These are phyloP conservation scores for Aspiorhynchus laticeps DNA, from an alignment of 2,113 vertebrate genomes.

Conservation along the genomic window DNA sequence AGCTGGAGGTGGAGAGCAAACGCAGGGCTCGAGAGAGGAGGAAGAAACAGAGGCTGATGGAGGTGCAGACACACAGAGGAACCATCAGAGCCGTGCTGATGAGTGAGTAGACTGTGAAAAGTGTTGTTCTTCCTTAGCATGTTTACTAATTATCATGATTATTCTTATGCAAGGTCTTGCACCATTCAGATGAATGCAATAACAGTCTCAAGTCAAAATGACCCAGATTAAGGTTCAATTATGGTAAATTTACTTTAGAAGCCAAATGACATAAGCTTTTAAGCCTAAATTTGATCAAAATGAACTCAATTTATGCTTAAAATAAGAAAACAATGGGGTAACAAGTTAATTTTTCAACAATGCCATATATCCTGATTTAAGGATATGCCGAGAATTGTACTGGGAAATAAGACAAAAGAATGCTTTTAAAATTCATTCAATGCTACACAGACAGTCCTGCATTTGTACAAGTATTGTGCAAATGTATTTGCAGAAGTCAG, in stretches of 20 bases:
- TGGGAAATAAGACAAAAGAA: not conserved
- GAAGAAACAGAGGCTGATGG: conserved; percentile 77
- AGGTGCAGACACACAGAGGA: conserved; percentile 69
- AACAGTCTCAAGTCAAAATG: not conserved
- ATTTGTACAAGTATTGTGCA: not conserved
- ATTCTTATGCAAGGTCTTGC: not conserved
- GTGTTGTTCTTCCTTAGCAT: not conserved
- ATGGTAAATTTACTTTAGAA: not conserved
- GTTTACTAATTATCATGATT: not conserved
- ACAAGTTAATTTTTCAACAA: too few species aligned
- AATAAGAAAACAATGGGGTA: not conserved
- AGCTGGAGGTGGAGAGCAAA: conserved; percentile 68
- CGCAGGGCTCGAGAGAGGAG: conserved; percentile 73
- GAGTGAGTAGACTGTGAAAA: conserved; percentile 63
- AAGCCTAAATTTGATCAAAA: not conserved
- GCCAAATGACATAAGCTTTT: not conserved
- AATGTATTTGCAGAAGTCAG: not conserved
- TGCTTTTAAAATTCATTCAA: not conserved
- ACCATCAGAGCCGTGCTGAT: conserved; percentile 69
- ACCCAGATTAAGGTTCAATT: not conserved
- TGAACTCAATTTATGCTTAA: not conserved
- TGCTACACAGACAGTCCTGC: not conserved
- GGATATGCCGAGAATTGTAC: not conserved
- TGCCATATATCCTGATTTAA: not conserved
- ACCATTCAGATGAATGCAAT: too few species aligned